Evolutionary conservation across 2,888 invertebrate species (phyloP).

Genomic region (Fragum whitleyi): DNA sequence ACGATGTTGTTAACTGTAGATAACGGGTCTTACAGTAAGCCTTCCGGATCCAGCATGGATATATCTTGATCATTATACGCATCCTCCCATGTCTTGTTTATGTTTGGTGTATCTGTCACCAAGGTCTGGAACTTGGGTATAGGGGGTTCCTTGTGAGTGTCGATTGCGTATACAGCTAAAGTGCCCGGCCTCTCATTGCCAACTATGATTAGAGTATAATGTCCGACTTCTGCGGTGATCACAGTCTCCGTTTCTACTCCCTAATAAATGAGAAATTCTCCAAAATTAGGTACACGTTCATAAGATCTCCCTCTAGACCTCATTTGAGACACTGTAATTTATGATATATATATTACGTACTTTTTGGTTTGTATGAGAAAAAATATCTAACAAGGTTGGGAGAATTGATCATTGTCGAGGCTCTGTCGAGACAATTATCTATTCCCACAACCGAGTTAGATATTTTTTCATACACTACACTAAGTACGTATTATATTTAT

Average conservation of each 20-base stretch:
- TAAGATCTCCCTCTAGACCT: no score
- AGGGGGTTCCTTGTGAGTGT: conserved; percentile 33
- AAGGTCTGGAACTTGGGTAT: conserved; percentile 69
- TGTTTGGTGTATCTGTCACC: conserved; percentile 45
- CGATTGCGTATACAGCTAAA: conserved; percentile 72
- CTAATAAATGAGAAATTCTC: not conserved
- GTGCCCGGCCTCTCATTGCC: conserved; percentile 76
- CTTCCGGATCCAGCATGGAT: conserved; percentile 73
- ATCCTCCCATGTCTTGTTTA: conserved; percentile 60
- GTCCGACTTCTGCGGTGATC: conserved; percentile 20
- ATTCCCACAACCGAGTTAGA: no score
- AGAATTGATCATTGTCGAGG: no score
- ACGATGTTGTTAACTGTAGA: no score
- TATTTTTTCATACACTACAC: no score
- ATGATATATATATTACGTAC: no score
- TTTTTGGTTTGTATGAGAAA: no score
- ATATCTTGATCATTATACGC: conserved; percentile 61
- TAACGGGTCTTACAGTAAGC: conserved; percentile 68
- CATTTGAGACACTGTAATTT: no score
- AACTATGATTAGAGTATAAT: conserved; percentile 68
- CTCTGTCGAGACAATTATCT: no score
- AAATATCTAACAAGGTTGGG: no score
- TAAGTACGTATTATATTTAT: no score
- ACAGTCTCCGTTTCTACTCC: not conserved
- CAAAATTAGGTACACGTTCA: no score